These are phyloP conservation scores for Pissodes strobi DNA, from an alignment of 1,140 invertebrate genomes.

Conservation along the genomic window DNA sequence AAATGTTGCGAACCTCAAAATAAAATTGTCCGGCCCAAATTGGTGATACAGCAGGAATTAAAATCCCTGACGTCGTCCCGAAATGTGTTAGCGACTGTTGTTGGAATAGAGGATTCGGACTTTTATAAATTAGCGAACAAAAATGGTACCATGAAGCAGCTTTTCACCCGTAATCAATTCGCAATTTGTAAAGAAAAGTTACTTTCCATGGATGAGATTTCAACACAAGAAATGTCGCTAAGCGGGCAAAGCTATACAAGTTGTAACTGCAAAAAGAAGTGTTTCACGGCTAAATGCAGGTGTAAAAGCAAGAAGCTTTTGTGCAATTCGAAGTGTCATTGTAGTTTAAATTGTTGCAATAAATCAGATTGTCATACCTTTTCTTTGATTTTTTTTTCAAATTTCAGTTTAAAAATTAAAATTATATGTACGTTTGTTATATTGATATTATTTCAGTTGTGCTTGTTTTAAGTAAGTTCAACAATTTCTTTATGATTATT, in stretches of 20 bases:
- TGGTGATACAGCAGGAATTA: slow-evolving; percentile 34
- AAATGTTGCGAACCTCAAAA: not conserved
- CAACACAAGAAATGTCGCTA: slow-evolving; percentile 30
- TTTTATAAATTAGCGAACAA: slow-evolving; percentile 29
- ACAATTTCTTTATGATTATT: no score
- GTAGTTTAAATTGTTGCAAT: slow-evolving; percentile 28
- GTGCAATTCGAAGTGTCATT: no score
- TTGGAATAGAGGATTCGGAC: slow-evolving; percentile 9
- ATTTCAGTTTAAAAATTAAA: not conserved
- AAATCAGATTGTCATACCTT: not conserved
- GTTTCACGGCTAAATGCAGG: no score
- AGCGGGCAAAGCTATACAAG: no score
- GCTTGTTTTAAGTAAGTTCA: no score
- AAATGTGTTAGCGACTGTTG: slow-evolving; percentile 16
- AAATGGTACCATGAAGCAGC: no score
- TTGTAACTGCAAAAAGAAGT: no score
- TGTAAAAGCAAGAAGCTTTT: slow-evolving; percentile 31
- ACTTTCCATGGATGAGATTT: slow-evolving; percentile 28
- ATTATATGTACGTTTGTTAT: no score
- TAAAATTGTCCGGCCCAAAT: not conserved
- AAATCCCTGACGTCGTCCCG: slow-evolving; percentile 27
- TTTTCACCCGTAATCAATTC: no score
- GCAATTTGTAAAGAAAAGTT: no score
- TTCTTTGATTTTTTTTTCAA: not conserved
- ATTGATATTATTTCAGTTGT: no score